phyloP scores from a whole-genome alignment of 2,113 vertebrate genomes.

The Nesoenas mayeri region DNA sequence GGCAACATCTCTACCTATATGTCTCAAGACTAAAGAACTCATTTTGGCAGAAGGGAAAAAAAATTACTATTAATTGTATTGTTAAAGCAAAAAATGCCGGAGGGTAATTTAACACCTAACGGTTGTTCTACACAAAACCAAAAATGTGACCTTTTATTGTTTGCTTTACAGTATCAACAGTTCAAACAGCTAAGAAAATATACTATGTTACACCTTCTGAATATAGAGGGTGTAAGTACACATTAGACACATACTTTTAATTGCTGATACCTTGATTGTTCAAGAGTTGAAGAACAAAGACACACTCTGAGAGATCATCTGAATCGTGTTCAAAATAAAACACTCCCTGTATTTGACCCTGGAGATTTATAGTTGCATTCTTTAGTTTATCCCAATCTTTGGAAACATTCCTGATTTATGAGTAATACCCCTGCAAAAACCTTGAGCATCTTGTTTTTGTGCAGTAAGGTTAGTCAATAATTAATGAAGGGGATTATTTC shows the following conservation, averaged over 20 bases:
- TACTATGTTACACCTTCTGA: neutral
- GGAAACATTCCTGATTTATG: conserved; percentile 10
- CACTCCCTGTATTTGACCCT: conserved; percentile 17
- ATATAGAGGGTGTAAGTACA: conserved; percentile 2
- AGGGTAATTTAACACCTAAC: neutral
- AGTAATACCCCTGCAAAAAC: neutral
- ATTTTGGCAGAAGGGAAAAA: neutral
- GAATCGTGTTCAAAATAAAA: conserved; percentile 39
- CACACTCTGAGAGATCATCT: neutral
- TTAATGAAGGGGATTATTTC: conserved; percentile 11
- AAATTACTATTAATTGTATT: neutral
- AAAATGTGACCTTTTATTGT: conserved; percentile 18
- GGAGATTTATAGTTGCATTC: neutral
- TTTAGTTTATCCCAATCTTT: conserved; percentile 24
- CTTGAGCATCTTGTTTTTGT: neutral
- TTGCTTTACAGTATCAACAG: conserved; percentile 1
- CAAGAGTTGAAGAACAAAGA: conserved; percentile 23
- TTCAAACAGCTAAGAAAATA: conserved; percentile 21
- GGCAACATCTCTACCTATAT: neutral
- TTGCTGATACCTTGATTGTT: conserved; percentile 6
- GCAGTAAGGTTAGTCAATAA: conserved; percentile 4
- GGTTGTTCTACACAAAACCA: neutral
- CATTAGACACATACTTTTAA: conserved; percentile 27
- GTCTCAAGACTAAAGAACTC: neutral
- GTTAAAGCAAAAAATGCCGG: neutral